Percentiles rank a stretch among this genome's conserved stretches.
Evolutionary conservation across 2,888 invertebrate genomes (phyloP).

Genomic region (Scaptomyza cyrtandrae): DNA sequence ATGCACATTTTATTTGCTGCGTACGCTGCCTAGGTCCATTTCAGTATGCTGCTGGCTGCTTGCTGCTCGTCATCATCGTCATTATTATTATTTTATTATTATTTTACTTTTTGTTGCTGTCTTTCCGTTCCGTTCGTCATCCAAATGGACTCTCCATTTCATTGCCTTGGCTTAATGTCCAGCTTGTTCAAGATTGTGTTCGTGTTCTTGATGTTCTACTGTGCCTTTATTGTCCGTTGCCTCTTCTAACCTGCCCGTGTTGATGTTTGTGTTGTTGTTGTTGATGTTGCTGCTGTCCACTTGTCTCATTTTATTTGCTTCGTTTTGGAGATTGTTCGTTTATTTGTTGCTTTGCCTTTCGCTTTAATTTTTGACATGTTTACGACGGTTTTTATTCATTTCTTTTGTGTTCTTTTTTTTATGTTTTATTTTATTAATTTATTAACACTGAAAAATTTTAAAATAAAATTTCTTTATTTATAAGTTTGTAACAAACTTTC

Average conservation of each 20-base stretch:
- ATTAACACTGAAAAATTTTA: slow-evolving; percentile 33
- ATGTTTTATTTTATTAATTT: slow-evolving; percentile 1
- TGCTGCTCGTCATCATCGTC: slow-evolving; percentile 10
- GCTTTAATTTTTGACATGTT: slow-evolving; percentile 58
- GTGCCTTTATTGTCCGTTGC: slow-evolving; percentile 49
- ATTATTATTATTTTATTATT: slow-evolving; percentile 3
- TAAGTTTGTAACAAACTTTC: not conserved
- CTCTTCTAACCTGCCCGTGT: slow-evolving; percentile 17
- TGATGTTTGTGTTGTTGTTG: slow-evolving; percentile 38
- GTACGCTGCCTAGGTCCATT: slow-evolving; percentile 14
- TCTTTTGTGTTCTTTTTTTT: slow-evolving; percentile 1
- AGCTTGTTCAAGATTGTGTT: slow-evolving; percentile 33
- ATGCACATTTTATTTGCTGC: slow-evolving; percentile 51
- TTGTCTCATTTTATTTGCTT: slow-evolving; percentile 60
- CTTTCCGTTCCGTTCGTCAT: slow-evolving; percentile 46
- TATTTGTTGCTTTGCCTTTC: slow-evolving; percentile 36
- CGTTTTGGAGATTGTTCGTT: slow-evolving; percentile 29
- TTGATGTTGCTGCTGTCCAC: slow-evolving; percentile 42
- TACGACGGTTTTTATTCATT: slow-evolving; percentile 5
- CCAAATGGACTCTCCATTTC: slow-evolving; percentile 66
- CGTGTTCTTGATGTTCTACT: slow-evolving; percentile 37
- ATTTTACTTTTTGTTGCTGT: slow-evolving; percentile 13
- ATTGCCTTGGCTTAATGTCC: slow-evolving; percentile 40
- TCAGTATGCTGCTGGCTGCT: slow-evolving; percentile 23
- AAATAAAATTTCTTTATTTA: not conserved